Conservation (phyloP, 1,140 invertebrate species). For the Caenorhabditis brenneri region DNA sequence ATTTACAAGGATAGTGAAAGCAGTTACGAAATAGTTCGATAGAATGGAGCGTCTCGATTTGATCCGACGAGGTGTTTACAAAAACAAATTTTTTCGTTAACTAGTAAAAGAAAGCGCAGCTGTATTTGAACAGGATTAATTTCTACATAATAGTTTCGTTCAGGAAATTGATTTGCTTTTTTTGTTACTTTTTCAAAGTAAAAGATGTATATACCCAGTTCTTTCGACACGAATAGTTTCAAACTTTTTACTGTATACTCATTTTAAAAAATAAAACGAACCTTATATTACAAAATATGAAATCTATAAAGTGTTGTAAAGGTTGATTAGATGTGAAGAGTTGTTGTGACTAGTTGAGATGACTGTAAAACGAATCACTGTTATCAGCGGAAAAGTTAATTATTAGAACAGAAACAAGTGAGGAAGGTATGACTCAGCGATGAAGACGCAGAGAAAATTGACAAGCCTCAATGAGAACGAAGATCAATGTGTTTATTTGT, state of each 20-base stretch:
- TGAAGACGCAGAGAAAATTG: slow-evolving; percentile 43
- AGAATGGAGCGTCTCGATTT: no score
- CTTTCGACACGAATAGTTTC: no score
- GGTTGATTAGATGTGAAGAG: background rate
- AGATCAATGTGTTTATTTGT: slow-evolving; percentile 32
- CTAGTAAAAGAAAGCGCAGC: no score
- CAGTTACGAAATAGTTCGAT: background rate
- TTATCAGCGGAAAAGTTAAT: background rate
- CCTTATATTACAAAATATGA: background rate
- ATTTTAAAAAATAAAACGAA: slow-evolving; percentile 12
- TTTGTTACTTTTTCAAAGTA: slow-evolving; percentile 67
- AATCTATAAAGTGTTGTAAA: background rate
- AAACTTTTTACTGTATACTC: background rate
- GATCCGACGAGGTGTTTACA: no score
- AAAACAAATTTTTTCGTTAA: no score
- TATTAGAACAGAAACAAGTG: background rate
- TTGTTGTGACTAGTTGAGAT: background rate
- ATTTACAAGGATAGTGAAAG: background rate
- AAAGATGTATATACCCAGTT: no score
- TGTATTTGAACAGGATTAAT: no score
- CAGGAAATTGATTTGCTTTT: no score
- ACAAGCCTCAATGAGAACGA: slow-evolving; percentile 40
- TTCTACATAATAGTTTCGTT: no score
- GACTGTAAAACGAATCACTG: no score
- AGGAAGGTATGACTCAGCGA: slow-evolving; percentile 29